Evolutionary conservation across 2,888 invertebrate genomes (phyloP).

Genomic region (Trisateles emortualis): DNA sequence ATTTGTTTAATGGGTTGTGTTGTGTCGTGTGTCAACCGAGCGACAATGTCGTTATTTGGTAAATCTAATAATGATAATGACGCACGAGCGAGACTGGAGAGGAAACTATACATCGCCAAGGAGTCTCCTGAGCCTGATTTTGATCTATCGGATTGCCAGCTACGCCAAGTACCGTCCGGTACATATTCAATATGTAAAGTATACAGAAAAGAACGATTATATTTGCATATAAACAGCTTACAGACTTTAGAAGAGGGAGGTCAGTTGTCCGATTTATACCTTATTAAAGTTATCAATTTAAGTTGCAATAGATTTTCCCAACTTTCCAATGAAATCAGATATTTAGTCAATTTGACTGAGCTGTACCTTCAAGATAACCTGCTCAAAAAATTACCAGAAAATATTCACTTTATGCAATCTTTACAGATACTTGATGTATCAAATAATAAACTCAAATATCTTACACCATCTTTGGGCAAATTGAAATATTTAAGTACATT

Average conservation of each 20-base stretch:
- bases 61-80: constrained; percentile 65
- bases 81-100: constrained; percentile 68
- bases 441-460: constrained; percentile 88
- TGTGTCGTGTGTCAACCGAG: constrained; percentile 72
- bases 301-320: constrained; percentile 88
- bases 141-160: constrained; percentile 92
- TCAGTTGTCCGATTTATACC: constrained; percentile 89
- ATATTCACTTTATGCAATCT: constrained; percentile 88
- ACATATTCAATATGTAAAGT: constrained; percentile 94
- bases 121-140: constrained; percentile 94
- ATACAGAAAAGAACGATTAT: constrained; percentile 91
- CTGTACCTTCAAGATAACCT: constrained; percentile 91
- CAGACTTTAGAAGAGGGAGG: constrained; percentile 91
- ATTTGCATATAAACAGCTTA: constrained; percentile 90
- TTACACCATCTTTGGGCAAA: constrained; percentile 89
- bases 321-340: constrained; percentile 89
- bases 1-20: constrained; percentile 80
- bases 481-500: constrained; percentile 88
- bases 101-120: constrained; percentile 82
- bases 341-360: constrained; percentile 90
- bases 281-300: constrained; percentile 89
- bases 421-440: constrained; percentile 91
- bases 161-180: constrained; percentile 91
- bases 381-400: constrained; percentile 89
- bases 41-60: constrained; percentile 79